Percentiles rank a stretch among this genome's conserved stretches.
phyloP scores from a whole-genome alignment of 1,140 invertebrate species.

The Drosophila bifasciata region DNA sequence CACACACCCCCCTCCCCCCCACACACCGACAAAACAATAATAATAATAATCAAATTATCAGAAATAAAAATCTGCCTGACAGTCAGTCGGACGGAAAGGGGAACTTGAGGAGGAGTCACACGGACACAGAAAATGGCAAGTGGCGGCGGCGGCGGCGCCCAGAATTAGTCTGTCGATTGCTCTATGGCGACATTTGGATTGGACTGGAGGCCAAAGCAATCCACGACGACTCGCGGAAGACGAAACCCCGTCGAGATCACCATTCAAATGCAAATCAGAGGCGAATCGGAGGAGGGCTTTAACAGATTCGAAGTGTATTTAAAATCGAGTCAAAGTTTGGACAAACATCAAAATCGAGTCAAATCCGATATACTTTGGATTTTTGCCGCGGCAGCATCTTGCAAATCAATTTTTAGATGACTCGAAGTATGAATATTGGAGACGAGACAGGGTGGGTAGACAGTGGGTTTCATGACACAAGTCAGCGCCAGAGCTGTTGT shows the following conservation, averaged over 20 bases:
- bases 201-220: constrained; percentile 24
- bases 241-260: constrained; percentile 1
- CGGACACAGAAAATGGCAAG: constrained; percentile 16
- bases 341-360: constrained; percentile 20
- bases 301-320: constrained; percentile 16
- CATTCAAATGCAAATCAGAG: constrained; percentile 37
- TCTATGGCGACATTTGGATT: constrained; percentile 34
- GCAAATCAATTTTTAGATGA: constrained; percentile 33
- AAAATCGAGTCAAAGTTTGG: constrained; percentile 1
- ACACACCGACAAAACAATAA: not conserved
- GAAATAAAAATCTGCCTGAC: constrained; percentile 52
- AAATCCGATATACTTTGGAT: not conserved
- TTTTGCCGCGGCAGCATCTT: not conserved
- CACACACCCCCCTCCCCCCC: not conserved
- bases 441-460: too few species aligned
- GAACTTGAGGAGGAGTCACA: constrained; percentile 25
- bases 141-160: constrained; percentile 34
- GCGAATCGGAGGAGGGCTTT: constrained; percentile 2
- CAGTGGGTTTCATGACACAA: not conserved
- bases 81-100: constrained; percentile 5
- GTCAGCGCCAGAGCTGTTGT: too few species aligned
- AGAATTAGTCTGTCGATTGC: constrained; percentile 29
- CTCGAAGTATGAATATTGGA: constrained; percentile 26
- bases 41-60: constrained; percentile 67
- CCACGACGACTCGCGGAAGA: constrained; percentile 10